Evolutionary conservation across 2,113 vertebrate genomes (phyloP).

Genomic region (Bos indicus): DNA sequence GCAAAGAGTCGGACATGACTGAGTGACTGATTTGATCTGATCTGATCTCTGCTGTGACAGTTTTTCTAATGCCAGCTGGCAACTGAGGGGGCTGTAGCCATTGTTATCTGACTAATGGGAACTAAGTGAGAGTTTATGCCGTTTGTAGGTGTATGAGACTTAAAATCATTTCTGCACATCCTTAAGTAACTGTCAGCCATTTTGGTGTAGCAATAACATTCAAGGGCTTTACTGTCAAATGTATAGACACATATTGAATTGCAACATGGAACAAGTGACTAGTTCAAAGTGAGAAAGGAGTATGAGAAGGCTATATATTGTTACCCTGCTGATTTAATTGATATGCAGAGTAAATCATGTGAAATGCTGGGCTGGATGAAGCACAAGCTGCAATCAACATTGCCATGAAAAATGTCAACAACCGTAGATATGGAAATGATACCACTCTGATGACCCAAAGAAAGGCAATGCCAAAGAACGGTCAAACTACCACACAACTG

Average conservation of each 20-base stretch:
- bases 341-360: background rate
- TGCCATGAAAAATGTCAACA: background rate
- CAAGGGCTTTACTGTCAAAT: background rate
- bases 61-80: background rate
- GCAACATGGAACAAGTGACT: background rate
- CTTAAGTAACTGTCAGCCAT: background rate
- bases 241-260: background rate
- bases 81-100: fast-evolving
- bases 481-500: background rate
- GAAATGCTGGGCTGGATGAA: background rate
- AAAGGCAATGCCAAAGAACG: background rate
- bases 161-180: background rate
- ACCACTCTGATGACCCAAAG: background rate
- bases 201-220: background rate
- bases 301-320: background rate
- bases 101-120: background rate
- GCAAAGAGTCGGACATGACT: too few species aligned
- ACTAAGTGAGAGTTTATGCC: background rate
- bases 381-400: background rate
- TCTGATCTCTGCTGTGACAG: background rate
- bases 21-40: too few species aligned
- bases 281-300: background rate
- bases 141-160: background rate
- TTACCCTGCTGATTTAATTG: background rate
- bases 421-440: background rate